Base-by-base conservation (phyloP, 2,113 vertebrate species). In the Mesocricetus auratus region DNA sequence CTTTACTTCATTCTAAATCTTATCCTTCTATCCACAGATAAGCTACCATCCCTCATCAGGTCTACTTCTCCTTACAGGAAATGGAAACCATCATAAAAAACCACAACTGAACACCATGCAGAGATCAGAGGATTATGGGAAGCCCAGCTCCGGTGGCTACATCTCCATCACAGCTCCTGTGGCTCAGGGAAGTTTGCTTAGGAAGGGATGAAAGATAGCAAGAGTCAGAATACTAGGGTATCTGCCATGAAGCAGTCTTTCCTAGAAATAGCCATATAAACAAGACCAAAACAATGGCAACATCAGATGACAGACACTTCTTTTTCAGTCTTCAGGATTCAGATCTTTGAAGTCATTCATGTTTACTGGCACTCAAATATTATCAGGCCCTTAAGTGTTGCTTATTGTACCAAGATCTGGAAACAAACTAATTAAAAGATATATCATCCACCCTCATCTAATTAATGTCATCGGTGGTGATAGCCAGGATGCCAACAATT, bases 381-480 rank as follows among this genome's bases (percentile, higher is more conserved):
- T n/a, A 58, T 33, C 26, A 93, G 42, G 9, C 24, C 58, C 9
- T 68, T 68, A 36, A 53, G 53, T 29, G 66, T 50, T 21, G 86
- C 29, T 21, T 26, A 75, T 36, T 73, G 6, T 19, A 36, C 33
- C 22, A 93, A 45, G 15, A 7, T 94, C 45, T 91, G 42, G 64
- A 42, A 75, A 77, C 33, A 86, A 11, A 85, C 7, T 86, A 36
- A 66, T 78, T 77, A 96, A 90, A 95, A 91, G 22, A 75, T 4
- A 53, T 11, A 45, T 5, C 53, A 24, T 42, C 29, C 7, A 33
- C 58, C 64, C 10, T n/a, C 7, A 77, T 89, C 24, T 87, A 68
- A 78, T 16, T 42, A 82, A 0, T 62, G 31, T 62, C 53, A 39
- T 11, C 0, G 29, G 29, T 31, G 31, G 0, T n/a, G 33, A 39